Base-by-base conservation (phyloP, 2,888 invertebrate genomes). In the Stomorhina lunata region DNA sequence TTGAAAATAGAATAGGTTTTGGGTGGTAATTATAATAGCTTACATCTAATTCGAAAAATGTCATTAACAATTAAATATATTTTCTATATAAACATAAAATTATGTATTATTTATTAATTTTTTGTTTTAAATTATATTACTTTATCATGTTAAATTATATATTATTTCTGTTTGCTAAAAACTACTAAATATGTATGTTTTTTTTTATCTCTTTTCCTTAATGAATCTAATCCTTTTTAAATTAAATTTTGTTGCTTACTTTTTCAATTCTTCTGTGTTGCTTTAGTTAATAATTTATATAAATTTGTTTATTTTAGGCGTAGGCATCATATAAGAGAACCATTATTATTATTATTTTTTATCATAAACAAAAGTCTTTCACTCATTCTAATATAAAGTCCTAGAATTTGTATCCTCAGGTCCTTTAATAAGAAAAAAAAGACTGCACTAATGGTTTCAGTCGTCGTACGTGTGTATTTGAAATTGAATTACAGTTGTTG, bases 21-120 rank as follows among this genome's bases (percentile, higher is more conserved):
- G 17, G 25, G 37, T 48, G 9, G 37, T 40, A 32, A 61, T 65
- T 43, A 57, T 65, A 59, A 65, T 63, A 32, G 55, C 73, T 78
- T 81, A 71, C 40, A 43, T 66, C 79, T 79, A 79, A n/a, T 50
- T 72, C 55, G 57, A 79, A 79, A 79, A 59, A 66, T 66, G 29
- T 22, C 48, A 61, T 82, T 82, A 82, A 82, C 82, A 82, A 71
- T 82, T 66, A 82, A 82, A 79, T 76, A 82, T 79, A 79, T 77
- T 78, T 73, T 66, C 75, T 82, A 79, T 59, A 65, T 82, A 65
- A 79, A 76, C 75, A 59, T 79, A 75, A 79, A 68, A 57, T 29
- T 82, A 63, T n/a, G n/a, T n/a, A n/a, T 73, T 72, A 25, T 20
- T 61, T 37, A 68, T 50, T 53, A 12, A 53, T 37, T 6, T 17